Evolutionary conservation across 2,797 vertebrate species (phyloP).

Genomic region (Microcaecilia unicolor): DNA sequence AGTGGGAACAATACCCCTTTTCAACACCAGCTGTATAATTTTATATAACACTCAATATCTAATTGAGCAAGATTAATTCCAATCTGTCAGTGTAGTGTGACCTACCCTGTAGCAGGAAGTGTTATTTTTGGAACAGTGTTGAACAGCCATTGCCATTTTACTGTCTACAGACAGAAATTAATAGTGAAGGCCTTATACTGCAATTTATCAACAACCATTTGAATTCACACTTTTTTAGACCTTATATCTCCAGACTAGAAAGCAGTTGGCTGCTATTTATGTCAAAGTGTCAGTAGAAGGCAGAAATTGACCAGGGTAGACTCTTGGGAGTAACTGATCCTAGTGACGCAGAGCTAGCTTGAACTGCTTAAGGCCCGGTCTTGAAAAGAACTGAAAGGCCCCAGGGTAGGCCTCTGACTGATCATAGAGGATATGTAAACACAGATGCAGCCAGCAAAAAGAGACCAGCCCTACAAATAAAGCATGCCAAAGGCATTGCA

Average conservation of each 20-base stretch:
- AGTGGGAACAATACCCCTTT: conserved; percentile 50
- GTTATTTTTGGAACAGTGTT: conserved; percentile 80
- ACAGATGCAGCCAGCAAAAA: conserved; percentile 35
- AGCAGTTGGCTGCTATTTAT: conserved; percentile 33
- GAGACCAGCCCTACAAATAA: conserved; percentile 9
- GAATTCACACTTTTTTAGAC: conserved; percentile 45
- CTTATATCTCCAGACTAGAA: conserved; percentile 38
- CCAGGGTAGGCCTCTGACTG: conserved; percentile 23
- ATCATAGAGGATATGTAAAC: conserved; percentile 35
- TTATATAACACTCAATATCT: conserved; percentile 62
- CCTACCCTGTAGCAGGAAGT: conserved; percentile 60
- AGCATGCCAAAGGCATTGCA: conserved; percentile 14
- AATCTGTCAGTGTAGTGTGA: conserved; percentile 68
- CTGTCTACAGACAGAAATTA: conserved; percentile 74
- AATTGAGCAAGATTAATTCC: conserved; percentile 70
- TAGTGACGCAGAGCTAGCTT: conserved; percentile 40
- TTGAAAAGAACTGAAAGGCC: conserved; percentile 43
- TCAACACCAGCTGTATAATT: conserved; percentile 68
- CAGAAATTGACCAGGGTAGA: conserved; percentile 35
- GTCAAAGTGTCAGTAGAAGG: conserved; percentile 47
- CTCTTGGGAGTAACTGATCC: conserved; percentile 41
- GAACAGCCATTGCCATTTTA: conserved; percentile 64
- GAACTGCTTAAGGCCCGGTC: conserved; percentile 32
- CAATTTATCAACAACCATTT: conserved; percentile 63
- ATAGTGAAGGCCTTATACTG: conserved; percentile 57